Base-by-base conservation (phyloP, 2,113 vertebrate species). In the Ardeotis arabs region DNA sequence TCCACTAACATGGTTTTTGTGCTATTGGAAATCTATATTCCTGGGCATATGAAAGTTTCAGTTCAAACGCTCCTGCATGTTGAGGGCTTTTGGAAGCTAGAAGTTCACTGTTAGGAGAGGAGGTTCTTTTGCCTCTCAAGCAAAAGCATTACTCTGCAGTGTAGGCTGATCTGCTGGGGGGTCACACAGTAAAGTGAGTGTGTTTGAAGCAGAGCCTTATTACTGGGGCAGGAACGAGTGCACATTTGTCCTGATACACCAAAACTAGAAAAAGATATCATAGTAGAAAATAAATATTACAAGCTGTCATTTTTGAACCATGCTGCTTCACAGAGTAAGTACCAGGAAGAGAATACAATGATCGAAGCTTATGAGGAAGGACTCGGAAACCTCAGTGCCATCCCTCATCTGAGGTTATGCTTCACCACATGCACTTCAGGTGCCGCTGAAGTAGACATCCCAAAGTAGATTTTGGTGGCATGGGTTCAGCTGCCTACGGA, bases 301-400 rank as follows among this genome's bases (percentile, higher is more conserved):
- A 33, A 90, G 6, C 33, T 64, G 6, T 58, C 63, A 28, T 25
- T 72, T 33, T 35, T 45, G 33, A 81, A 37, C 39, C 33, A 25
- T 63, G 53, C 56, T 83, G 16, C 18, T 60, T 25, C 33, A 45
- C 5, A 10, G 87, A 45, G 73, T 22, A 68, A 39, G 24, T 41
- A 50, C 27, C 16, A 77, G 44, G 25, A 63, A 67, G 72, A 83
- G 45, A 70, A 86, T 23, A 47, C 47, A 44, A 5, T 1, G 21
- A 23, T 39, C 0, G 0, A 55, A 80, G 55, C 24, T 85, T 14
- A 28, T 1, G 2, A 55, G 52, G 49, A 92, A 86, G 31, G 63
- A 21, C 25, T 89, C 0, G 0, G 55, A 84, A 92, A 67, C 41
- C 59, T 80, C 5, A 1, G 0, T 74, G 31, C 22, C n/a, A 5